Conservation (phyloP, 2,797 vertebrate genomes). For the Potorous gilbertii region DNA sequence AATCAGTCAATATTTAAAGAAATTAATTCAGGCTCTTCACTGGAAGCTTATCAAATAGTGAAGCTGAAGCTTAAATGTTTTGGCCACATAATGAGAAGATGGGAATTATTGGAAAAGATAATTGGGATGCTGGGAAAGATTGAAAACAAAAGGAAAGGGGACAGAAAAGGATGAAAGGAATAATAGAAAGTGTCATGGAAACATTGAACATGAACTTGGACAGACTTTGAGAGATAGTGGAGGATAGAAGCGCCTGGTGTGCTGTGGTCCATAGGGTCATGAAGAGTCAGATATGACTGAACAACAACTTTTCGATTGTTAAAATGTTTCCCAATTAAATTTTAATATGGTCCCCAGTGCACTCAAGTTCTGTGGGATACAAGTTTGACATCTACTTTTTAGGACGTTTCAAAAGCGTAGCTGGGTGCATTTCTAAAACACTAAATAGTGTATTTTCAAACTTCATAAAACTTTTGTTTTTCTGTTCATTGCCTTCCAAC, state of each 20-base stretch:
- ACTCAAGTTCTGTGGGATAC: neutral
- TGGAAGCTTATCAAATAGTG: neutral
- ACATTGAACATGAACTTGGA: neutral
- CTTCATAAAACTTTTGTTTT: neutral
- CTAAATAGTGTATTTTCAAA: accelerated
- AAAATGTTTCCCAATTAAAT: neutral
- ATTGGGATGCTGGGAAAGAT: neutral
- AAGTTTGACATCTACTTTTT: too few relatives aligned
- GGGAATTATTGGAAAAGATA: neutral
- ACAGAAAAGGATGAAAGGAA: neutral
- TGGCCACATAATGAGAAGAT: neutral
- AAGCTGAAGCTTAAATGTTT: neutral
- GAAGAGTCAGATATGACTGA: neutral
- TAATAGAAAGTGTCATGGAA: neutral
- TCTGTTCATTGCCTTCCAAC: too few relatives aligned
- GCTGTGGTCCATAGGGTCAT: neutral
- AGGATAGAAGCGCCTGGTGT: neutral
- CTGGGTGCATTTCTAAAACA: accelerated
- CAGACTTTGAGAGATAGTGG: neutral
- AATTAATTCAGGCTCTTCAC: neutral
- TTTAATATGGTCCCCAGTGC: neutral
- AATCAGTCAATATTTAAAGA: neutral
- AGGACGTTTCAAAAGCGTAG: neutral
- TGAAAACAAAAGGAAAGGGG: neutral
- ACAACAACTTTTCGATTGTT: neutral